Base-by-base conservation (phyloP, 2,888 invertebrate genomes). In the Dryocosmus kuriphilus region DNA sequence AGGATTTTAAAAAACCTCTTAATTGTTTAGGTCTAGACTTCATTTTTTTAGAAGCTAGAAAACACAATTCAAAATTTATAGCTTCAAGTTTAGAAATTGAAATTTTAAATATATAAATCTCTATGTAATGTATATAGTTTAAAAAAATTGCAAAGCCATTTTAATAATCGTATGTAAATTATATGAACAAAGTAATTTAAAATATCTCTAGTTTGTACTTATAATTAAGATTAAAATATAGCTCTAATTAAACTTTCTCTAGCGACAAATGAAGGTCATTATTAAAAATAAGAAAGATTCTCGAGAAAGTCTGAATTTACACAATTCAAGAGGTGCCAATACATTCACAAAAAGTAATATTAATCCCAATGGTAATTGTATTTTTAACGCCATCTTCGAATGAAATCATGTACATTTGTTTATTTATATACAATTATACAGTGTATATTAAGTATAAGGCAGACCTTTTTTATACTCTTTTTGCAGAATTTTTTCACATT, bases 11-110 rank as follows among this genome's bases (percentile, higher is more conserved):
- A 27, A 22, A 30, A 9, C 51, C 51, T 71, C 51, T 51, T 32
- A 71, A 51, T 71, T 71, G 27, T 71, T 27, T 60, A 60, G 60
- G 27, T 60, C 60, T 60, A 24, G 60, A 57, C 57, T 67, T 67
- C 16, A 46, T 67, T 67, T 46, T 41, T 16, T 27, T 67, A 19
- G n/a, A 46, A 41, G 24, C 41, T 24, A 9, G 9, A 46, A 27
- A 46, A 71, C 30, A 24, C 11, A 22, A 51, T 46, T 30, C 6
- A 11, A 51, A 30, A 71, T 30, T 2, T 1, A 51, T 30, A 19
- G 30, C 30, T 71, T 27, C 9, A 51, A 71, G n/a, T 71, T 8
- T 41, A 41, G 24, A 11, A 51, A 51, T 32, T 51, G 22, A 71
- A 51, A 51, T 1, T 55, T 46, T 4, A 71, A 46, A 27, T 41